Conservation (phyloP, 2,888 invertebrate species). For the Aricia artaxerxes region DNA sequence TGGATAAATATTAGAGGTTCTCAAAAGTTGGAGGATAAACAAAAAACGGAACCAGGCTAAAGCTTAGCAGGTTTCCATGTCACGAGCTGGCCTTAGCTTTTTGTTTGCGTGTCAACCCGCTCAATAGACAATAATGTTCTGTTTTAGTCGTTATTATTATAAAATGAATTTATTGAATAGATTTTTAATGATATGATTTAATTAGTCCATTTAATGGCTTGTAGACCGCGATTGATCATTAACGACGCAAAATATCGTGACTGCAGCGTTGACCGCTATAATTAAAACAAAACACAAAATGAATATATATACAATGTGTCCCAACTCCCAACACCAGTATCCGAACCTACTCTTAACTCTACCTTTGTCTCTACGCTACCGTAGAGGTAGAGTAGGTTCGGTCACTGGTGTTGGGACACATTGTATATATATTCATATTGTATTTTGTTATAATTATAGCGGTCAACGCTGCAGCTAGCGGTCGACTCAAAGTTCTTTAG, state of each 20-base stretch:
- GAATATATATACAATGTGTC: too few species aligned
- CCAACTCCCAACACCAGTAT: too few species aligned
- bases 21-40: conserved; percentile 33
- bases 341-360: too few species aligned
- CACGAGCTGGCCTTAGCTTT: conserved; percentile 44
- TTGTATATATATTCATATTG: too few species aligned
- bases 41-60: conserved; percentile 44
- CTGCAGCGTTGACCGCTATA: not conserved
- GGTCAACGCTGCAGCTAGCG: too few species aligned
- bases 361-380: too few species aligned
- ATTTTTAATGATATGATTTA: not conserved
- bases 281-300: not conserved
- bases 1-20: conserved; percentile 7
- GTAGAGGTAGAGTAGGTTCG: too few species aligned
- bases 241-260: not conserved
- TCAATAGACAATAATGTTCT: conserved; percentile 31
- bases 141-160: not conserved
- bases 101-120: conserved; percentile 34
- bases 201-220: not conserved
- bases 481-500: too few species aligned
- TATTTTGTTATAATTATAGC: too few species aligned
- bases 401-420: too few species aligned
- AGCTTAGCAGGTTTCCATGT: conserved; percentile 44
- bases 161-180: conserved; percentile 8
- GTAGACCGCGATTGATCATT: not conserved